phyloP scores from a whole-genome alignment of 2,888 invertebrate genomes.

The Limnephilus auricula region DNA sequence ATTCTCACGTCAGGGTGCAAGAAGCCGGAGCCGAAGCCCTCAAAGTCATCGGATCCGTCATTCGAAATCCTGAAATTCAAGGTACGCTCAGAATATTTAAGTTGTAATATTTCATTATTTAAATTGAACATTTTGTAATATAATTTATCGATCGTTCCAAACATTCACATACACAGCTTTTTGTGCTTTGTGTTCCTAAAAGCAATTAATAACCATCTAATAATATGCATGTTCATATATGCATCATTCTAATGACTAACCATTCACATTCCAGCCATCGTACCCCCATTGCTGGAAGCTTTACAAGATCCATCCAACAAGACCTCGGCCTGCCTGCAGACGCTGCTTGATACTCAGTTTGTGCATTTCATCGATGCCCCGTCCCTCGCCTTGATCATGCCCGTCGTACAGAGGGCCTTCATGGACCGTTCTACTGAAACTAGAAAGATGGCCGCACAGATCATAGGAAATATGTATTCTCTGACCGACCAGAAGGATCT shows the following conservation, averaged over 20 bases:
- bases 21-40: slow-evolving; percentile 97
- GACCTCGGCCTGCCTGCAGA: slow-evolving; percentile 95
- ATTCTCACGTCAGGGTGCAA: slow-evolving; percentile 98
- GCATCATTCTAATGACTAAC: not conserved
- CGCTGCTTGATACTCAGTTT: slow-evolving; percentile 95
- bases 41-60: slow-evolving; percentile 97
- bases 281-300: slow-evolving; percentile 91
- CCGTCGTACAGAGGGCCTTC: slow-evolving; percentile 98
- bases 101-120: not conserved
- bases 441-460: slow-evolving; percentile 99
- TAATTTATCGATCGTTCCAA: not conserved
- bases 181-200: not conserved
- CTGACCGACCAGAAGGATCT: slow-evolving; percentile 99
- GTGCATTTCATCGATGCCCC: slow-evolving; percentile 99
- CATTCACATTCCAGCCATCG: slow-evolving; percentile 80
- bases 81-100: slow-evolving; percentile 71
- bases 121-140: not conserved
- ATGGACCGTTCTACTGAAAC: slow-evolving; percentile 98
- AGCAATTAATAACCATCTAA: not conserved
- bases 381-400: slow-evolving; percentile 99
- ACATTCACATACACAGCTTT: not conserved
- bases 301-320: slow-evolving; percentile 97
- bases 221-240: not conserved
- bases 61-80: slow-evolving; percentile 98
- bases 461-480: slow-evolving; percentile 99